Evolutionary conservation across 2,113 vertebrate genomes (phyloP), one percentile per base, ranked within the genome.

Genomic region (Promerops cafer): DNA sequence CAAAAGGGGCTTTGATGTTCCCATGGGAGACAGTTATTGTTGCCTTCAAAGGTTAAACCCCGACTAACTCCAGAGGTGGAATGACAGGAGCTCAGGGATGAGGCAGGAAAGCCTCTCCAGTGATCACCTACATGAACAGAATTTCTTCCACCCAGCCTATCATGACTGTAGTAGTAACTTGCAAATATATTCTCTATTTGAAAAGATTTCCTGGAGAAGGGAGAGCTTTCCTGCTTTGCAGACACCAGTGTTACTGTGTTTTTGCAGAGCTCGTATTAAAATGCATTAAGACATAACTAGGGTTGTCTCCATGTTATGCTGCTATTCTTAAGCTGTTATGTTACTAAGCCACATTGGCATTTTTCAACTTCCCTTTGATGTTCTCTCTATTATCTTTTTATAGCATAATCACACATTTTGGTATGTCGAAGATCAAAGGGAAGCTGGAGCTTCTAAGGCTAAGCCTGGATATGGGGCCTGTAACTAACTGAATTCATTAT

Each of bases 401-500:
- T 87, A 97, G 95, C 83, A 97, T 87, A 97, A 97, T 96, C 96
- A 96, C 95, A 98, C 94, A 96, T 97, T 98, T 98, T 96, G 93
- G 93, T 97, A 97, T 97, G 96, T 96, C 23, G 90, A 74, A 95
- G 97, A 96, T 97, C 97, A 97, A 97, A 97, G 96, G 92, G 72
- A 97, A 97, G 87, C 94, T 96, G 96, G 86, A 92, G 91, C 96
- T 97, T 97, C 97, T 95, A 96, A 97, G 97, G 93, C 94, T 95
- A 97, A 96, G 96, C 57, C 87, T 70, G 95, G 95, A 95, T 94
- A 96, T 89, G 89, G 92, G 94, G 87, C 93, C 96, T 95, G 94
- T 93, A 97, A 97, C 94, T 96, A 97, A 96, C 72, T 95, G 97
- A 98, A 98, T 97, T 98, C 96, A 97, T 98, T 98, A 98, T 94